Evolutionary conservation across 2,797 vertebrate genomes (phyloP).

Genomic region (Emydoidea blandingii): DNA sequence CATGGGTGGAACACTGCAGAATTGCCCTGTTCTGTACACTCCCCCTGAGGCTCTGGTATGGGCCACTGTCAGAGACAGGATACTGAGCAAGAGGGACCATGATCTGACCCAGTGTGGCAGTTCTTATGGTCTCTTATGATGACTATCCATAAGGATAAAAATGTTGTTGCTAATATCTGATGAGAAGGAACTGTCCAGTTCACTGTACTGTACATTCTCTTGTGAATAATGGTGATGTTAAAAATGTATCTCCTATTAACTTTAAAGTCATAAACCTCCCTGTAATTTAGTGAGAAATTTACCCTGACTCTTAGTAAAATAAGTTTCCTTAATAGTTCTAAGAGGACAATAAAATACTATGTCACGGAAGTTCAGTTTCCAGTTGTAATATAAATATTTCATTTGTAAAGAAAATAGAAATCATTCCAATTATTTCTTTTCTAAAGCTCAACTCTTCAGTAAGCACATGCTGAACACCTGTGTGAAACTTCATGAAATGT

Average conservation of each 20-base stretch:
- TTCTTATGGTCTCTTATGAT: background rate
- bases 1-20: too few species aligned
- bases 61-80: too few species aligned
- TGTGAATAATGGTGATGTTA: background rate
- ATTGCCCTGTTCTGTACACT: too few species aligned
- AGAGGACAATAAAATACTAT: background rate
- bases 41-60: too few species aligned
- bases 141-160: background rate
- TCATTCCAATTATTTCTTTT: background rate
- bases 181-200: background rate
- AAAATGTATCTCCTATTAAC: background rate
- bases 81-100: too few species aligned
- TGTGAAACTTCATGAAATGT: background rate
- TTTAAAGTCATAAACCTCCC: background rate
- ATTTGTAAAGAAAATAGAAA: background rate
- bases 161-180: background rate
- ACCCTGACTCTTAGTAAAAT: background rate
- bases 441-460: background rate
- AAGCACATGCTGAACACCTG: background rate
- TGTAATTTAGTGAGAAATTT: background rate
- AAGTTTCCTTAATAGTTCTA: background rate
- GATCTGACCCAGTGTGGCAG: too few species aligned
- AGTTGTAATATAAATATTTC: background rate
- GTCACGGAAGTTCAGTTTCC: background rate
- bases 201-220: background rate